These are phyloP conservation scores for Sakesphorus luctuosus DNA, from an alignment of 2,113 vertebrate genomes.

Conservation along the genomic window DNA sequence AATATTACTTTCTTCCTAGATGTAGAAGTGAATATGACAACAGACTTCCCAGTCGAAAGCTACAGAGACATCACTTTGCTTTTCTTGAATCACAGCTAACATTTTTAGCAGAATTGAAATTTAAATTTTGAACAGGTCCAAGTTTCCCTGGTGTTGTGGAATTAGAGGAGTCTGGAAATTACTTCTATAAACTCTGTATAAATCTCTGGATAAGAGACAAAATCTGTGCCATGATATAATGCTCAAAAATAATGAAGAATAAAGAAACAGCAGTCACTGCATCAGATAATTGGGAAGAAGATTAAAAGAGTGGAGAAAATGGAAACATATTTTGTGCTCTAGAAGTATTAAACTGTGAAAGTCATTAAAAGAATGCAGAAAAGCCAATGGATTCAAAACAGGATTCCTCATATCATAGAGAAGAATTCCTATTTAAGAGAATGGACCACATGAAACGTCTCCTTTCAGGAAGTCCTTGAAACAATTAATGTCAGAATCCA, in stretches of 20 bases:
- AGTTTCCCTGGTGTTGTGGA: not conserved
- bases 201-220: not conserved
- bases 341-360: not conserved
- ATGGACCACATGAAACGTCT: not conserved
- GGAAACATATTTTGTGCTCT: not conserved
- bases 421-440: not conserved
- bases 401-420: not conserved
- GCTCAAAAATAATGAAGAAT: not conserved
- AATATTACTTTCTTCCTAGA: not conserved
- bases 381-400: not conserved
- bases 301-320: not conserved
- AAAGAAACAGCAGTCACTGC: not conserved
- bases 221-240: not conserved
- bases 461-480: not conserved
- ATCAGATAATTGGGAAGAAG: not conserved
- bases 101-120: not conserved
- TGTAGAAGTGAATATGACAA: not conserved
- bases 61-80: fast-evolving
- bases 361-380: not conserved
- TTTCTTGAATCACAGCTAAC: not conserved
- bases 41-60: not conserved
- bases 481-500: not conserved
- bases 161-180: not conserved
- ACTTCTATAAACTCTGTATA: not conserved
- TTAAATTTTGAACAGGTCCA: not conserved